Base-by-base conservation (phyloP, 2,113 vertebrate species). In the Colaptes auratus region DNA sequence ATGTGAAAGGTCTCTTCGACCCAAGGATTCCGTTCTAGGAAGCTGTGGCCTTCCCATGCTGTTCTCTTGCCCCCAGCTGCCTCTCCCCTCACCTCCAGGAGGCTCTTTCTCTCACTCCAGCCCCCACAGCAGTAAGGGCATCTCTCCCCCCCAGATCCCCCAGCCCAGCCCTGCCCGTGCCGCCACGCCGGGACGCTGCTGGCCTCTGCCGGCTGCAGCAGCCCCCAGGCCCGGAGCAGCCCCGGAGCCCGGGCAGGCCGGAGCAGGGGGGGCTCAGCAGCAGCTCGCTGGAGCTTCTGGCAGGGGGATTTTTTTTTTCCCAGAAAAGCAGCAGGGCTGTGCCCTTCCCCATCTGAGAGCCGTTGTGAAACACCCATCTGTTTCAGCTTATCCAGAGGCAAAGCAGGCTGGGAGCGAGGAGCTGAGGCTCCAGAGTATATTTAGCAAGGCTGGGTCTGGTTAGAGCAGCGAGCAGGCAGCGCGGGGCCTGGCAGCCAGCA, bases 371-470 rank as follows among this genome's bases (percentile, higher is more conserved):
- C 70, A 92, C 31, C 42, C 95, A 95, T 96, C 95, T 95, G 92
- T 88, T 96, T 95, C 93, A 94, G 95, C 95, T 96, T 96, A 96
- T 81, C 95, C 95, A 78, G 95, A 96, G 95, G 93, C 95, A 95
- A 92, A 96, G 86, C 93, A 96, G 95, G 96, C 94, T 72, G 59
- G 70, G 83, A 82, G 86, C 5, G 77, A 96, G 94, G 94, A 94
- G 94, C 95, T 84, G 48, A 95, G 96, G 7, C 96, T 96, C 96
- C 94, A 90, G 92, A 87, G 83, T 94, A 95, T 96, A 96, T 95
- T 96, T 94, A 95, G 95, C 95, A 95, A 81, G 81, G 92, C 96
- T 96, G 93, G 95, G 78, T 86, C 42, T 94, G 95, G 95, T 96
- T 94, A 93, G 94, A 0, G 21, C 65, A 82, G 92, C 86, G 76